Percentiles rank a stretch among this genome's conserved stretches.
These are phyloP conservation scores for Anodontia alba DNA, from an alignment of 2,888 invertebrate species.

Conservation along the genomic window DNA sequence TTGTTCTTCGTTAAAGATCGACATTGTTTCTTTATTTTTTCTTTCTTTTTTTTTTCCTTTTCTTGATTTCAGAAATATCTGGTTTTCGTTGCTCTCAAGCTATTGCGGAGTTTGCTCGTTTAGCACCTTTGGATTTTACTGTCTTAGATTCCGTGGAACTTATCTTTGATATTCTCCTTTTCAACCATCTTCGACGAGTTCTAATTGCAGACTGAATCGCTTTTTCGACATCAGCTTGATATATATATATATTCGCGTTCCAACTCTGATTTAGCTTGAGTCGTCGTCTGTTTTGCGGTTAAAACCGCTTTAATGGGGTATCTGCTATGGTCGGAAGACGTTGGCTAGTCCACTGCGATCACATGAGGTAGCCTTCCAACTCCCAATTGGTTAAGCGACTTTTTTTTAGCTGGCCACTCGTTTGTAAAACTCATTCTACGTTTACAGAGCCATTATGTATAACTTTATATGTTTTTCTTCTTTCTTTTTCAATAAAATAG, in stretches of 20 bases:
- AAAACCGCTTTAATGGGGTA: background rate
- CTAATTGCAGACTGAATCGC: background rate
- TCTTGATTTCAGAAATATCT: background rate
- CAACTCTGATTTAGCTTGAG: conserved; percentile 8
- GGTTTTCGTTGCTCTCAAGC: background rate
- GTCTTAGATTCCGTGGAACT: background rate
- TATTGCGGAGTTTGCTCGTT: background rate
- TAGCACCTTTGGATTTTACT: background rate
- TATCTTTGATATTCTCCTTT: background rate
- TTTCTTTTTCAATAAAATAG: background rate
- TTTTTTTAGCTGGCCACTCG: background rate
- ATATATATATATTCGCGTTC: conserved; percentile 11
- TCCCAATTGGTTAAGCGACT: conserved; percentile 2
- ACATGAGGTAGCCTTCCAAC: background rate
- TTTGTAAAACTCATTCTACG: background rate
- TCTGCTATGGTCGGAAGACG: background rate
- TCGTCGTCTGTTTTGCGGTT: background rate
- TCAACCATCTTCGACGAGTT: background rate
- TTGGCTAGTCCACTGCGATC: background rate
- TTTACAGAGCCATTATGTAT: background rate
- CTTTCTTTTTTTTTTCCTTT: background rate
- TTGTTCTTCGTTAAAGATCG: conserved; percentile 24
- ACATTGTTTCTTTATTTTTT: conserved; percentile 20
- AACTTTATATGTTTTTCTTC: background rate
- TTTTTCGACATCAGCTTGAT: background rate